Percentiles rank a stretch among this genome's conserved stretches.
phyloP scores from a whole-genome alignment of 1,140 invertebrate species.

The Calosoma granatense region DNA sequence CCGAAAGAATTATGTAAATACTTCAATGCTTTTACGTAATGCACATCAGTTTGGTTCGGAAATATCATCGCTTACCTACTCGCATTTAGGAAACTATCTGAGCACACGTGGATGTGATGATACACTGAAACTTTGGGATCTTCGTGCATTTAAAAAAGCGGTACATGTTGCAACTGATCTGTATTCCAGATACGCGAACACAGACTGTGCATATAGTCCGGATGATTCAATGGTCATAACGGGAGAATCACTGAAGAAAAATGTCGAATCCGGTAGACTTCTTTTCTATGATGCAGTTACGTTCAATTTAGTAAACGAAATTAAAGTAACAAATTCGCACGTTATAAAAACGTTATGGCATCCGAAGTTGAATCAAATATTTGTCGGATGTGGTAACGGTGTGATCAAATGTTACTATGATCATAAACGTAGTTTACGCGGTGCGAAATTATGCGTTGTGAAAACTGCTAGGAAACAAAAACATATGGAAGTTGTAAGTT shows the following conservation, averaged over 20 bases:
- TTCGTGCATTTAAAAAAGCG: constrained; percentile 72
- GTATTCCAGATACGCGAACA: constrained; percentile 81
- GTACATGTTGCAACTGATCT: constrained; percentile 58
- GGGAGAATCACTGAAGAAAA: constrained; percentile 69
- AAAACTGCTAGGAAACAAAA: constrained; percentile 72
- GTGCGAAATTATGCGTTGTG: constrained; percentile 82
- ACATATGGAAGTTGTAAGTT: constrained; percentile 75
- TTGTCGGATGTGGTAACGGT: constrained; percentile 88
- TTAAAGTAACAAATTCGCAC: constrained; percentile 68
- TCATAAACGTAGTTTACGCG: constrained; percentile 70
- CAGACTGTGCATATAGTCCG: constrained; percentile 90
- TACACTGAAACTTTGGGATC: constrained; percentile 92
- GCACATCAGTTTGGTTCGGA: constrained; percentile 77
- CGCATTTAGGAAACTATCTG: constrained; percentile 73
- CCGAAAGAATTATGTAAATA: constrained; percentile 72
- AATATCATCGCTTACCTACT: constrained; percentile 77
- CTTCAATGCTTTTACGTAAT: constrained; percentile 60
- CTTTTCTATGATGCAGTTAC: constrained; percentile 74
- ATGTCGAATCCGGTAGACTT: constrained; percentile 57
- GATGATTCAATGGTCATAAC: constrained; percentile 85
- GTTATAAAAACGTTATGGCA: constrained; percentile 92
- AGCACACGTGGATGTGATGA: constrained; percentile 83
- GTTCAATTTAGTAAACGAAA: constrained; percentile 62
- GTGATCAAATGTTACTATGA: constrained; percentile 87
- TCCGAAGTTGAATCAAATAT: constrained; percentile 93